A percentile compares a stretch with the other conserved stretches of the same genome.
Evolutionary conservation across 2,797 vertebrate genomes (phyloP).

Genomic region (Hemibagrus guttatus): DNA sequence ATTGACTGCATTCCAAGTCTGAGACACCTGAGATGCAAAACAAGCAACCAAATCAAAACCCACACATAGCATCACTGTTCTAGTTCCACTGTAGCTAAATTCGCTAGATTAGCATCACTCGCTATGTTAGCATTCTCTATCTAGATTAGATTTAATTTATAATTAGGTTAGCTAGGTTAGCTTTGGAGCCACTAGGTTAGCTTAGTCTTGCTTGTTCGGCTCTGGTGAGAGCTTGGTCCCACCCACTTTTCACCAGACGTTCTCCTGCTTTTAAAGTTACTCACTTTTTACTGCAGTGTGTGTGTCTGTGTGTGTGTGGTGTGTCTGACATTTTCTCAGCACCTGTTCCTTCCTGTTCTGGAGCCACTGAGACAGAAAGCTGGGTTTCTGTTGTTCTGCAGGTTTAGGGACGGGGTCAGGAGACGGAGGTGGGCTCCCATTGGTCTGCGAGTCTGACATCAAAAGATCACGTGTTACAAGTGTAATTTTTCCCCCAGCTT

Average conservation of each 20-base stretch:
- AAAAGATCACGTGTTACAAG: neutral
- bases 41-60: neutral
- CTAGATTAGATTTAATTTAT: neutral
- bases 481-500: neutral
- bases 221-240: neutral
- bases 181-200: neutral
- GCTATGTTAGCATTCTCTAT: neutral
- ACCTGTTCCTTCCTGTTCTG: conserved; percentile 92
- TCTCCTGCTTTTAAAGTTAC: neutral
- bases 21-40: neutral
- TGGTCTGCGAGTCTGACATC: conserved; percentile 67
- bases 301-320: neutral
- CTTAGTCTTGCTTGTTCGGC: neutral
- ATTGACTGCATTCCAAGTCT: no score
- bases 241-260: neutral
- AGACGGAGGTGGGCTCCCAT: conserved; percentile 60
- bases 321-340: conserved; percentile 25
- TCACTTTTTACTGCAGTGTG: neutral
- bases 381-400: conserved; percentile 74
- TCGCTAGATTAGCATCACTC: neutral
- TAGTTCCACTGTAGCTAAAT: neutral
- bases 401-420: conserved; percentile 62
- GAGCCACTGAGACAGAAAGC: conserved; percentile 82
- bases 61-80: neutral
- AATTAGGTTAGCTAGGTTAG: neutral